These are phyloP conservation scores for Hoplias malabaricus DNA, from an alignment of 2,113 vertebrate species.

Conservation along the genomic window DNA sequence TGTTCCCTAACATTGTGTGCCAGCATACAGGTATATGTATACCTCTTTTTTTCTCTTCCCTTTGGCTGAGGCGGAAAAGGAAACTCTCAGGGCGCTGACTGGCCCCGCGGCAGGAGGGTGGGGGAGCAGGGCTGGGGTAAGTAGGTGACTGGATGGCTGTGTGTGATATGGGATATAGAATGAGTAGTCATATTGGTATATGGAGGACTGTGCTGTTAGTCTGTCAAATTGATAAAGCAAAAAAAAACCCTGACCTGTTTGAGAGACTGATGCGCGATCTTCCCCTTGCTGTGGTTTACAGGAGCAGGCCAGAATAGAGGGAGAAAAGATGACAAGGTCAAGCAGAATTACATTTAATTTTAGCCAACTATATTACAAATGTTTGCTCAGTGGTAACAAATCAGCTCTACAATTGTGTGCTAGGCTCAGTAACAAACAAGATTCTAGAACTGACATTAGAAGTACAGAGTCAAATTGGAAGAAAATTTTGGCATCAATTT, in stretches of 20 bases:
- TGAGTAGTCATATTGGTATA: neutral
- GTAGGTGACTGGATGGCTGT: conserved; percentile 84
- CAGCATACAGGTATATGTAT: conserved; percentile 33
- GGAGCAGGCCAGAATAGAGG: conserved; percentile 18
- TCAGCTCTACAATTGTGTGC: neutral
- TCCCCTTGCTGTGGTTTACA: conserved; percentile 75
- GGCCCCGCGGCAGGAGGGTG: conserved; percentile 73
- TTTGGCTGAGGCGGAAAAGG: conserved; percentile 83
- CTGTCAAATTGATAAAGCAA: no score
- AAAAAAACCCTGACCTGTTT: conserved; percentile 78
- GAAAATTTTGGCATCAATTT: neutral
- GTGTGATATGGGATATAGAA: conserved; percentile 36
- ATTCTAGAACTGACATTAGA: neutral
- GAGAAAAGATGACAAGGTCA: neutral
- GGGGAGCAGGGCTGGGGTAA: conserved; percentile 75
- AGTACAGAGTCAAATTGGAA: neutral
- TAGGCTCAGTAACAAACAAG: neutral
- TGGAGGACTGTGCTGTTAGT: no score
- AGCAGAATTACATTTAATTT: neutral
- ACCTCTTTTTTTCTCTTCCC: conserved; percentile 88
- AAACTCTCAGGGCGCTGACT: conserved; percentile 87
- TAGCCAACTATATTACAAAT: neutral
- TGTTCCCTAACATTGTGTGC: neutral
- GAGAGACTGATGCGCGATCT: conserved; percentile 77
- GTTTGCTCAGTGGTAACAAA: no score